These are phyloP conservation scores for Eunapius fragilis DNA, from an alignment of 37 sponge, comb jelly and placozoan species.

Conservation along the genomic window DNA sequence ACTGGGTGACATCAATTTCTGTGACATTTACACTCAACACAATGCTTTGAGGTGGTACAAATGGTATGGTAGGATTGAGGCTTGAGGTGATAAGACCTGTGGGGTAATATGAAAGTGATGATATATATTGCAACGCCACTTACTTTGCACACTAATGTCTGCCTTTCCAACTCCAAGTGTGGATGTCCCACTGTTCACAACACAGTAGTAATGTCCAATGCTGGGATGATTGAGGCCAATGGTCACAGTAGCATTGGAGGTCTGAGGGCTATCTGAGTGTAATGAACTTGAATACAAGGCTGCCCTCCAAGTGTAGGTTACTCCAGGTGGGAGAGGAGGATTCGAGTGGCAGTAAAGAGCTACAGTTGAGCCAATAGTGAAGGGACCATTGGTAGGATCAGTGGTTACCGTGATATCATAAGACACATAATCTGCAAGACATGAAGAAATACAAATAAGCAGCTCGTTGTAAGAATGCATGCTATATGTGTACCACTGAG, in stretches of 20 bases:
- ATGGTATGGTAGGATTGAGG: background rate
- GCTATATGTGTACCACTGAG: background rate
- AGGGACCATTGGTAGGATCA: background rate
- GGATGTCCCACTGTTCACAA: background rate
- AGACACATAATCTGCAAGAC: background rate
- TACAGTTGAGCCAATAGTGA: background rate
- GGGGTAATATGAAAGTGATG: background rate
- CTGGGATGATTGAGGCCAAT: background rate
- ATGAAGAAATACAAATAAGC: background rate
- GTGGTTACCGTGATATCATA: background rate
- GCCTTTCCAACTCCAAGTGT: background rate
- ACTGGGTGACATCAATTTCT: background rate
- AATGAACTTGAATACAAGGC: background rate
- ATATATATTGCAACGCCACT: background rate
- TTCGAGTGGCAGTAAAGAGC: background rate
- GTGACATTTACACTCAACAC: background rate
- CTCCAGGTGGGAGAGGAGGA: background rate
- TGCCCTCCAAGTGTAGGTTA: background rate
- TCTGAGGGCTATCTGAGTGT: background rate
- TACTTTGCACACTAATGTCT: background rate
- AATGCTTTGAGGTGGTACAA: background rate
- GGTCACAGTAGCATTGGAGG: background rate
- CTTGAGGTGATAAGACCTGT: background rate
- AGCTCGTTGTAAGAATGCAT: background rate
- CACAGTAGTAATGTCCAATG: background rate